phyloP scores from a whole-genome alignment of 1,140 invertebrate genomes.

The Papilio polyxenes region DNA sequence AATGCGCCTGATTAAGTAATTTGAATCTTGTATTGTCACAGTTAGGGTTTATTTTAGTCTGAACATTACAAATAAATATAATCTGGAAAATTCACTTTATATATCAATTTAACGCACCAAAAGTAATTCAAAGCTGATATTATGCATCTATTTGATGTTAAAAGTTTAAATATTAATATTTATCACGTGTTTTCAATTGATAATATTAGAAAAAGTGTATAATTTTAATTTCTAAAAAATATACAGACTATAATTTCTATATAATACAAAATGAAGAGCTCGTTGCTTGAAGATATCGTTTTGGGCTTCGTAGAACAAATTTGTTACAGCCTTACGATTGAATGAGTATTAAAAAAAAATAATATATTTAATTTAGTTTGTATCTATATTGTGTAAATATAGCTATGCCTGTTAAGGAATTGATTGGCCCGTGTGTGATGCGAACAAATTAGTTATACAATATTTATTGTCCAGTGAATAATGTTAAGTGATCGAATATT shows the following conservation, averaged over 20 bases:
- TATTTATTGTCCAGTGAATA: slow-evolving; percentile 24
- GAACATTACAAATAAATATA: background rate
- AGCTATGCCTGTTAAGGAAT: slow-evolving; percentile 20
- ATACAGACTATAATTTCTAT: background rate
- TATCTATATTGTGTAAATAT: slow-evolving; percentile 32
- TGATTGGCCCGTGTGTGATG: slow-evolving; percentile 23
- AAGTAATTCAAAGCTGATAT: too few relatives aligned
- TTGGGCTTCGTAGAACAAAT: slow-evolving; percentile 14
- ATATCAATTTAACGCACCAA: too few relatives aligned
- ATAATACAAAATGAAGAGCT: background rate
- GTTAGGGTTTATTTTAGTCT: background rate
- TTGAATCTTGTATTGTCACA: background rate
- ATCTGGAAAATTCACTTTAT: too few relatives aligned
- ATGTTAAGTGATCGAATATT: background rate
- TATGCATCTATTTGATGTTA: too few relatives aligned
- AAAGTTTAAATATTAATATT: too few relatives aligned
- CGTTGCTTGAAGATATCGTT: too few relatives aligned
- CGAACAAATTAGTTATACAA: slow-evolving; percentile 47
- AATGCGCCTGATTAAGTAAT: slow-evolving; percentile 73
- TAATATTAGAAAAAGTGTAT: too few relatives aligned
- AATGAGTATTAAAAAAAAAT: slow-evolving; percentile 28
- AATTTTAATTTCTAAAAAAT: background rate
- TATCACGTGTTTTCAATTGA: too few relatives aligned
- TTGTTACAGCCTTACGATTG: background rate
- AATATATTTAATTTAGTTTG: slow-evolving; percentile 35